phyloP scores from a whole-genome alignment of 2,888 invertebrate genomes.

The Ptychoptera contaminata region DNA sequence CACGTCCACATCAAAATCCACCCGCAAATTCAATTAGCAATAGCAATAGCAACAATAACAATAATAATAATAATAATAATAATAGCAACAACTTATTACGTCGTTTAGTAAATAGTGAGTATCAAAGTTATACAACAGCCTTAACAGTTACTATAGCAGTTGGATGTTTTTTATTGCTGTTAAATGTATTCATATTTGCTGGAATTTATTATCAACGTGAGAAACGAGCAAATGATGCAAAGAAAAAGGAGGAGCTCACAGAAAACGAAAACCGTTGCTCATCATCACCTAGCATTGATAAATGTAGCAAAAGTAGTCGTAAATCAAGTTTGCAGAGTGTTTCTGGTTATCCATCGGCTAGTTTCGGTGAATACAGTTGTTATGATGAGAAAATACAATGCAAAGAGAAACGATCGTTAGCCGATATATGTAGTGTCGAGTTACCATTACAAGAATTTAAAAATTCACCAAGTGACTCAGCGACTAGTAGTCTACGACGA shows the following conservation, averaged over 20 bases:
- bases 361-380: constrained; percentile 49
- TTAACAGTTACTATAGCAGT: constrained; percentile 76
- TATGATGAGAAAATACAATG: constrained; percentile 42
- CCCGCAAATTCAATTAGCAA: constrained; percentile 12
- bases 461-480: constrained; percentile 31
- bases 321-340: constrained; percentile 39
- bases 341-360: constrained; percentile 16
- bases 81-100: constrained; percentile 56
- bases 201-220: constrained; percentile 78
- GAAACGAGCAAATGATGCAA: constrained; percentile 42
- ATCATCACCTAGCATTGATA: constrained; percentile 23
- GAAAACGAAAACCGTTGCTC: constrained; percentile 56
- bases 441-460: constrained; percentile 46
- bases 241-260: constrained; percentile 60
- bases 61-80: constrained; percentile 28
- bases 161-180: constrained; percentile 62
- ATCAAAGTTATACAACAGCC: constrained; percentile 79
- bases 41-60: too few species aligned
- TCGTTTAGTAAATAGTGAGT: constrained; percentile 59
- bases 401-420: constrained; percentile 39
- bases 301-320: constrained; percentile 24
- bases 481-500: constrained; percentile 20
- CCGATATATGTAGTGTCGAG: constrained; percentile 42
- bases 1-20: constrained; percentile 15
- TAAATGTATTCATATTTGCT: constrained; percentile 75